Conservation (phyloP, 2,797 vertebrate genomes). For the Manis javanica region DNA sequence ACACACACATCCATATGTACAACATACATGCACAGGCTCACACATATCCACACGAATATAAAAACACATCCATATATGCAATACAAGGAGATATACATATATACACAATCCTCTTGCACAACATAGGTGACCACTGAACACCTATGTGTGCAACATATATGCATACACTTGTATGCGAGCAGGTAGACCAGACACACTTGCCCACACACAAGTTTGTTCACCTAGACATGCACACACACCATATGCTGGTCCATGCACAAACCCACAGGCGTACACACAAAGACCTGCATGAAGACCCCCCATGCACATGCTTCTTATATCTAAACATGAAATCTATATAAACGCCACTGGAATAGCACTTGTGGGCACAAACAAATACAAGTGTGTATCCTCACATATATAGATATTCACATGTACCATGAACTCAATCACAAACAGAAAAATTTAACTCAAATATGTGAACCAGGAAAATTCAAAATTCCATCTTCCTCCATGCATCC, state of each 20-base stretch:
- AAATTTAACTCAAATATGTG: not conserved
- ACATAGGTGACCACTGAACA: not conserved
- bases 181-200: not conserved
- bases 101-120: not conserved
- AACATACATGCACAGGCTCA: accelerated
- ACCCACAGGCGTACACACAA: not conserved
- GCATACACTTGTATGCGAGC: not conserved
- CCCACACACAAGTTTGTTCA: not conserved
- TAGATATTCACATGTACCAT: not conserved
- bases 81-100: accelerated
- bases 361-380: accelerated
- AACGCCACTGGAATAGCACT: accelerated
- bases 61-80: accelerated
- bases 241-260: not conserved
- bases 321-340: not conserved
- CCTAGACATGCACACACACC: too few relatives aligned
- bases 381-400: not conserved
- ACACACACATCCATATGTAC: not conserved
- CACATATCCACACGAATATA: too few relatives aligned
- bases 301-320: not conserved
- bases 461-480: not conserved
- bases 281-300: accelerated
- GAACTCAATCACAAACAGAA: not conserved
- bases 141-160: not conserved
- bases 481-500: not conserved